Percentiles rank a stretch among this genome's conserved stretches.
Evolutionary conservation across 2,888 invertebrate genomes (phyloP).

Genomic region (Acanthosepion pharaonis): DNA sequence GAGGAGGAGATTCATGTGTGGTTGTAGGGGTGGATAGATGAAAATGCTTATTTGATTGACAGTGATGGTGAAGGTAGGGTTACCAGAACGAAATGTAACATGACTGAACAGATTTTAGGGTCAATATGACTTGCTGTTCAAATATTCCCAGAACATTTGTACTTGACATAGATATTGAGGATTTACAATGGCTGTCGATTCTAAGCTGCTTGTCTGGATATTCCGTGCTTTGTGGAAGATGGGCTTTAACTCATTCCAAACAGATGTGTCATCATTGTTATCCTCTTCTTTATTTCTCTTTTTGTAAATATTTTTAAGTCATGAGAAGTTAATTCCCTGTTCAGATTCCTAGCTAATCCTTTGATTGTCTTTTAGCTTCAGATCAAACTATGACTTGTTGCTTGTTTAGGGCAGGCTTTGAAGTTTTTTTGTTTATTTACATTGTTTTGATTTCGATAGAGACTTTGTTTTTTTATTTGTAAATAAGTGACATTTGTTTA

Average conservation of each 20-base stretch:
- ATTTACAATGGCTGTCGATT: not conserved
- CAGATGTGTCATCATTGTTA: no score
- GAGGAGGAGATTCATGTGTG: not conserved
- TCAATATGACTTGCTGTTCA: slow-evolving; percentile 33
- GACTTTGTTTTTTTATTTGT: not conserved
- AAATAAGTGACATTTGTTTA: not conserved
- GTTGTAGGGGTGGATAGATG: not conserved
- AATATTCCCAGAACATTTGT: not conserved
- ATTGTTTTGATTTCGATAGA: not conserved
- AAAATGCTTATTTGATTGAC: slow-evolving; percentile 21
- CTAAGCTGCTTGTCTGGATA: not conserved
- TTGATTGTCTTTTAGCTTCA: not conserved
- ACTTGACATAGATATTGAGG: not conserved
- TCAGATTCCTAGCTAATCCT: not conserved
- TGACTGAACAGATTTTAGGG: not conserved
- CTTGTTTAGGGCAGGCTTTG: not conserved
- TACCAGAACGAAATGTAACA: not conserved
- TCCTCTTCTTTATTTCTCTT: not conserved
- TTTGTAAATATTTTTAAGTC: not conserved
- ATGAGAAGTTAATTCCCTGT: not conserved
- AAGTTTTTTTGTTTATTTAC: not conserved
- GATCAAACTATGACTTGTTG: not conserved
- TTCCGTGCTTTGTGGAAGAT: not conserved
- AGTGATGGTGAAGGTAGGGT: not conserved
- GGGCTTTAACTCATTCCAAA: no score